A percentile compares a stretch with the other conserved stretches of the same genome.
Conservation (phyloP, 2,113 vertebrate genomes). For the Myxocyprinus asiaticus region DNA sequence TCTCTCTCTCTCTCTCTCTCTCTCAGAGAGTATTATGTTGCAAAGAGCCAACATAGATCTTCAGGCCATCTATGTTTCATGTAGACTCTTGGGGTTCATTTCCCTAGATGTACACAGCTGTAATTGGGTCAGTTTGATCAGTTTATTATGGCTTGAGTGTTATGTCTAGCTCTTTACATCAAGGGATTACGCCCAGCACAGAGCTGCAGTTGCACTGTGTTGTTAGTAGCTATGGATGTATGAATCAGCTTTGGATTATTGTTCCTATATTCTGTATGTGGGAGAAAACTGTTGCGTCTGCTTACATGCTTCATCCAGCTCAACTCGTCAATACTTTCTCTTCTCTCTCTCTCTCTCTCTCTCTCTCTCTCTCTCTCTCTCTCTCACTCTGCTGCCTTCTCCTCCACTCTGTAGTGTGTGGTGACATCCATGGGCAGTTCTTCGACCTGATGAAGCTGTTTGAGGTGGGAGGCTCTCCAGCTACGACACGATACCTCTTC, state of each 20-base stretch:
- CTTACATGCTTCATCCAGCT: slow-evolving; percentile 4
- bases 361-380: too few species aligned
- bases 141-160: not conserved
- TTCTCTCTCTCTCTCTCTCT: too few species aligned
- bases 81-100: not conserved
- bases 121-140: not conserved
- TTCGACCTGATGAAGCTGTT: slow-evolving; percentile 85
- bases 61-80: slow-evolving; percentile 15
- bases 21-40: slow-evolving; percentile 39
- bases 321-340: not conserved
- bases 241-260: not conserved
- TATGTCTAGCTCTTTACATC: not conserved
- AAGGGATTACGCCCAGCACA: not conserved
- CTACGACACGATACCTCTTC: slow-evolving; percentile 82
- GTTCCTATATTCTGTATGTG: not conserved
- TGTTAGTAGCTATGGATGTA: slow-evolving; percentile 5
- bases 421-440: slow-evolving; percentile 83
- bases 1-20: too few species aligned
- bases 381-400: not conserved
- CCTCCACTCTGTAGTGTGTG: slow-evolving; percentile 71
- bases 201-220: not conserved
- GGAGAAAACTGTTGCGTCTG: not conserved
- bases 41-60: slow-evolving; percentile 44
- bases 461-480: slow-evolving; percentile 82
- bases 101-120: slow-evolving; percentile 17